Conservation (phyloP, 2,888 invertebrate species). For the Pinctada fucata region DNA sequence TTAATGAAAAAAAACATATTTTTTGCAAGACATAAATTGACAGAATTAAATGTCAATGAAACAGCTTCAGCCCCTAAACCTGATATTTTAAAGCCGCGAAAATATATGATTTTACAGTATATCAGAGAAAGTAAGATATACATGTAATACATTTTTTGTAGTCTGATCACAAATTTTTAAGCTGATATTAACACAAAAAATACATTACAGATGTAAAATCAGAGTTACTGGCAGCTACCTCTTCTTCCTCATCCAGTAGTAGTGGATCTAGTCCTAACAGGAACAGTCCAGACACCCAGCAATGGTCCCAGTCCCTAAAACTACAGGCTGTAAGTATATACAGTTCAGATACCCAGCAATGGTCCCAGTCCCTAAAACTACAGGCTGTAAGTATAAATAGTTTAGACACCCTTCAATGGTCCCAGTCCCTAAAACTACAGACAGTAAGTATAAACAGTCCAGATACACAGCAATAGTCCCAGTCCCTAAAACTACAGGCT, state of each 20-base stretch:
- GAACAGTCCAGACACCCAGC: constrained; percentile 66
- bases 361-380: constrained; percentile 27
- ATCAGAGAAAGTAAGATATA: too few relatives aligned
- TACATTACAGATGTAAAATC: constrained; percentile 35
- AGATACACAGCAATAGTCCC: constrained; percentile 53
- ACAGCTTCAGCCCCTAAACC: too few relatives aligned
- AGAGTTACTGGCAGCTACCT: constrained; percentile 36
- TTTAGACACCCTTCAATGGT: not conserved
- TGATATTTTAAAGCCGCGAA: too few relatives aligned
- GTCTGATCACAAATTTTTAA: too few relatives aligned
- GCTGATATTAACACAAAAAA: too few relatives aligned
- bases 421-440: constrained; percentile 26
- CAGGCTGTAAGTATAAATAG: not conserved
- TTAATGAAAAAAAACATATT: too few relatives aligned
- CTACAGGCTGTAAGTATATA: constrained; percentile 8
- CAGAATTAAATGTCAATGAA: too few relatives aligned
- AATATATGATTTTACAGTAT: too few relatives aligned
- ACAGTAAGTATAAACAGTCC: constrained; percentile 56
- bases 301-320: constrained; percentile 35
- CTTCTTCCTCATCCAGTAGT: constrained; percentile 67
- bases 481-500: constrained; percentile 24
- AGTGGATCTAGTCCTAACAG: constrained; percentile 75
- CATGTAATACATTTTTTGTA: too few relatives aligned
- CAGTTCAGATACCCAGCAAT: not conserved
- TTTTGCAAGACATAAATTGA: too few relatives aligned